A percentile compares a stretch with the other conserved stretches of the same genome.
phyloP scores from a whole-genome alignment of 2,797 vertebrate species.

The Ctenosaura bakeri region DNA sequence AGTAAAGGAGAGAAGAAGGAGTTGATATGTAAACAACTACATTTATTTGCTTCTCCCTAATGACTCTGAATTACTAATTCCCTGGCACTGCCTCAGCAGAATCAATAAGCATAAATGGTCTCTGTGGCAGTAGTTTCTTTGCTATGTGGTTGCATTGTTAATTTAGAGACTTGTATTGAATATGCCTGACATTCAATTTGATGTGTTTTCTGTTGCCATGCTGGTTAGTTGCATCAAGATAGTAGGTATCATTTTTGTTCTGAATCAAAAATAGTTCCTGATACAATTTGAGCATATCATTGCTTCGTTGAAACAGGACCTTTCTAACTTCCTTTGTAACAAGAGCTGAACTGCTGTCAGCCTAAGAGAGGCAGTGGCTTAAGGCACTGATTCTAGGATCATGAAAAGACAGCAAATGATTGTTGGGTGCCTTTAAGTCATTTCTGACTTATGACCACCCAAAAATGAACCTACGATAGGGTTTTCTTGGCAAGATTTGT shows the following conservation, averaged over 20 bases:
- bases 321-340: too few species aligned
- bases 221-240: not conserved
- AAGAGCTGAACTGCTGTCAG: too few species aligned
- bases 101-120: constrained; percentile 42
- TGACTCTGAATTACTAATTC: constrained; percentile 36
- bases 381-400: too few species aligned
- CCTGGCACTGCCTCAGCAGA: constrained; percentile 45
- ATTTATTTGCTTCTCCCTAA: not conserved
- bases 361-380: too few species aligned
- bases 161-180: constrained; percentile 2
- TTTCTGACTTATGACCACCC: too few species aligned
- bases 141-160: not conserved
- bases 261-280: constrained; percentile 13
- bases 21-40: not conserved
- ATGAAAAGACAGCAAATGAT: too few species aligned
- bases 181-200: not conserved
- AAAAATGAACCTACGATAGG: too few species aligned
- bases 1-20: constrained; percentile 10
- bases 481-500: too few species aligned
- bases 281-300: not conserved
- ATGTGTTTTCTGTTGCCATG: not conserved
- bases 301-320: not conserved
- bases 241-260: not conserved
- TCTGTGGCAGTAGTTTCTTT: constrained; percentile 24
- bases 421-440: too few species aligned